phyloP scores from a whole-genome alignment of 2,113 vertebrate species.

The Hydrochoerus hydrochaeris region DNA sequence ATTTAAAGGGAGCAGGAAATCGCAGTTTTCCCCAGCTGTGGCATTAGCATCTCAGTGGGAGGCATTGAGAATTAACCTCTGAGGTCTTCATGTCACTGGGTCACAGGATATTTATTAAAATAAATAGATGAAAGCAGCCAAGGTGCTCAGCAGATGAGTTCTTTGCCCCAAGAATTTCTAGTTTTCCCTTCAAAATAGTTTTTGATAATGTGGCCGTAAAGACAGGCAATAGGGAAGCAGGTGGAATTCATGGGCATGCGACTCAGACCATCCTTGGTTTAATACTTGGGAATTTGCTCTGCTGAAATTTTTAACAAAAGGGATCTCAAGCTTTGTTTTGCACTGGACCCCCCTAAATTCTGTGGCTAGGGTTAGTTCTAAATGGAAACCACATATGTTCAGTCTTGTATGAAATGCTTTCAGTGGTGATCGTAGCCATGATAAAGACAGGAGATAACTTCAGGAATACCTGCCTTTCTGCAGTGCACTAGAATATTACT shows the following conservation, averaged over 20 bases:
- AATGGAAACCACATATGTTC: not conserved
- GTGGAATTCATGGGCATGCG: fast-evolving
- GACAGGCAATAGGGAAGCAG: not conserved
- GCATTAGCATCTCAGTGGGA: not conserved
- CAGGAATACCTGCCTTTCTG: not conserved
- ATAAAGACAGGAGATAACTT: not conserved
- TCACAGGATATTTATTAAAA: not conserved
- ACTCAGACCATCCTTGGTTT: not conserved
- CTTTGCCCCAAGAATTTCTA: not conserved
- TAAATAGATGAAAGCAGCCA: not conserved
- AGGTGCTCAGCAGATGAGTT: not conserved
- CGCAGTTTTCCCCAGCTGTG: not conserved
- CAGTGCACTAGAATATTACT: not conserved
- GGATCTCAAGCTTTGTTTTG: not conserved
- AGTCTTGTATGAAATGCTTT: not conserved
- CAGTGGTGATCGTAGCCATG: not conserved
- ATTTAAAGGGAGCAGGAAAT: not conserved
- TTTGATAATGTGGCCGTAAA: not conserved
- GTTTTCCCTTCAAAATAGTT: not conserved
- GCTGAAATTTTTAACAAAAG: slow-evolving; percentile 7
- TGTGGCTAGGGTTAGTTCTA: not conserved
- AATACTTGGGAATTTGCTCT: not conserved
- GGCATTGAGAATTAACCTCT: not conserved
- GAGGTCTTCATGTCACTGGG: not conserved
- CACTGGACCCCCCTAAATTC: fast-evolving